phyloP scores from a whole-genome alignment of 2,888 invertebrate genomes.

The Sisyra nigra region DNA sequence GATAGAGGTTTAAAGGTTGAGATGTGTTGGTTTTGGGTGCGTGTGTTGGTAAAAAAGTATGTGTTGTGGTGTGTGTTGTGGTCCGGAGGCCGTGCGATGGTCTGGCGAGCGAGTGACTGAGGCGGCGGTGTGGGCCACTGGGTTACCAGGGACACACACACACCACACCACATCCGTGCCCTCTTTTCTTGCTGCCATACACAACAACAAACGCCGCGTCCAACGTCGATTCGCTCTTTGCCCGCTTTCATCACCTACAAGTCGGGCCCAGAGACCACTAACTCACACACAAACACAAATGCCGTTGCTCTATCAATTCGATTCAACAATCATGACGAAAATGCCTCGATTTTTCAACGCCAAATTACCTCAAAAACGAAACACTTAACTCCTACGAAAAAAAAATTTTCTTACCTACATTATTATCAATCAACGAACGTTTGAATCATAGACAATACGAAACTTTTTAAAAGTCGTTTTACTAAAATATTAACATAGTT shows the following conservation, averaged over 20 bases:
- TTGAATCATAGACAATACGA: too few species aligned
- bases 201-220: background rate
- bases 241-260: background rate
- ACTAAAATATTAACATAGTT: too few species aligned
- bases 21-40: too few species aligned
- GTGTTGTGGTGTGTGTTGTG: background rate
- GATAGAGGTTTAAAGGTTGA: too few species aligned
- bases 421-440: too few species aligned
- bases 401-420: too few species aligned
- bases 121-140: background rate
- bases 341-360: too few species aligned
- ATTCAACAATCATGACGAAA: background rate
- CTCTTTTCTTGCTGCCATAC: background rate
- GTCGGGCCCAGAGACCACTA: background rate
- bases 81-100: background rate
- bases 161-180: background rate
- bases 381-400: too few species aligned
- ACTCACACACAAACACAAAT: background rate
- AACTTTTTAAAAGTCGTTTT: too few species aligned
- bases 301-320: background rate
- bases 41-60: background rate
- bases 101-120: conserved; percentile 1
- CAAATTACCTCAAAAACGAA: too few species aligned
- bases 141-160: background rate
- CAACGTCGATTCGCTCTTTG: background rate